Conservation (phyloP, 2,797 vertebrate species). For the Takifugu ocellatus region DNA sequence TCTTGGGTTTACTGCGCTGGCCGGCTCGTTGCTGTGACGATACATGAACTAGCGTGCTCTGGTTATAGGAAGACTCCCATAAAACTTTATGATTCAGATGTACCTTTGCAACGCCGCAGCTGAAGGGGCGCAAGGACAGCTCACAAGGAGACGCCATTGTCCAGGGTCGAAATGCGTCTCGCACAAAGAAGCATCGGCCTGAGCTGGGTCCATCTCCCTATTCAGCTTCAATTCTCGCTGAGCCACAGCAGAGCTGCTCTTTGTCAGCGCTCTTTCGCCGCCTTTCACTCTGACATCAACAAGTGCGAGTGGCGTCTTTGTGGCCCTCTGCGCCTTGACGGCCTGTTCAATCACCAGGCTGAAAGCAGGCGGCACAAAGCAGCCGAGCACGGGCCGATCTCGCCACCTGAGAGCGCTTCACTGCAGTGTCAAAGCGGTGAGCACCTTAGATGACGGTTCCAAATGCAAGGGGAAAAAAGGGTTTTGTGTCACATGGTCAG, state of each 20-base stretch:
- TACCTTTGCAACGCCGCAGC: constrained; percentile 28
- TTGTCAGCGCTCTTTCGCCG: constrained; percentile 57
- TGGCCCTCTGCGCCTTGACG: constrained; percentile 50
- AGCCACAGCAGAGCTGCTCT: constrained; percentile 60
- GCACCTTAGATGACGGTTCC: no score
- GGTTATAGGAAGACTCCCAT: not conserved
- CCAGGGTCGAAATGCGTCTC: constrained; percentile 36
- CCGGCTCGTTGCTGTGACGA: constrained; percentile 18
- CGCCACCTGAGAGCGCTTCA: constrained; percentile 5
- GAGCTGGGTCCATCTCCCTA: constrained; percentile 39
- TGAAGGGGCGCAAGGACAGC: constrained; percentile 32
- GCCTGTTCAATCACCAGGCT: constrained; percentile 58
- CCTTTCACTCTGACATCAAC: constrained; percentile 53
- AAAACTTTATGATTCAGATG: constrained; percentile 12
- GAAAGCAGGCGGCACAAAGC: constrained; percentile 19
- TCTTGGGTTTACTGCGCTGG: constrained; percentile 7
- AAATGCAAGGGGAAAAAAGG: no score
- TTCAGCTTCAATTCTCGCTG: constrained; percentile 46
- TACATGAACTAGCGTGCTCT: constrained; percentile 13
- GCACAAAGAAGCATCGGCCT: constrained; percentile 38
- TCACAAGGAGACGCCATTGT: constrained; percentile 42
- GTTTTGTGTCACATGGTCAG: no score
- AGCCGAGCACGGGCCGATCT: constrained; percentile 17
- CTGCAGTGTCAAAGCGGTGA: no score
- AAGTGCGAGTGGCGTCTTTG: constrained; percentile 28